Percentiles rank a stretch among this genome's conserved stretches.
phyloP scores from a whole-genome alignment of 2,797 vertebrate genomes.

The Scleropages formosus region DNA sequence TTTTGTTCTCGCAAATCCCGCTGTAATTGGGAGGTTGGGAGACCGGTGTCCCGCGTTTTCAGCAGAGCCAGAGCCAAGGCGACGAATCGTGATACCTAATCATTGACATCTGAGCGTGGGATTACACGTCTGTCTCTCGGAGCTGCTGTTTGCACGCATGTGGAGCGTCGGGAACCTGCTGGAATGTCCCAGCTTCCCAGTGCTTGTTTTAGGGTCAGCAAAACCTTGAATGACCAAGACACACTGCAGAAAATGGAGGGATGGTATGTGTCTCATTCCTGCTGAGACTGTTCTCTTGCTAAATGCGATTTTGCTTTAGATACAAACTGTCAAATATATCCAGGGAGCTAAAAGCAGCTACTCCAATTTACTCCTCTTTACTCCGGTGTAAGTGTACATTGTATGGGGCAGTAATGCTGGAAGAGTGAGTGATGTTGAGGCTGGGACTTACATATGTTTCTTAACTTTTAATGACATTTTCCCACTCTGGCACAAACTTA shows the following conservation, averaged over 20 bases:
- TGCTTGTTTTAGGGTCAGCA: no score
- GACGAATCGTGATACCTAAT: conserved; percentile 11
- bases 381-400: no score
- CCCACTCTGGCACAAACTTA: conserved; percentile 8
- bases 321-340: no score
- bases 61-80: no score
- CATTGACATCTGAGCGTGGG: conserved; percentile 29
- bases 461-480: conserved; percentile 8
- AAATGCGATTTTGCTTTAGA: neutral
- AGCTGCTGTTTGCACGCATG: neutral
- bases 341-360: no score
- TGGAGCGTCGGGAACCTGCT: no score
- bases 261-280: no score
- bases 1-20: neutral
- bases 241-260: no score
- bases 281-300: no score
- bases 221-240: no score
- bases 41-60: conserved; percentile 48
- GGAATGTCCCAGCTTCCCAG: neutral
- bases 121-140: conserved; percentile 26
- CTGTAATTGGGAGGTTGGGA: conserved; percentile 33
- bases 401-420: no score
- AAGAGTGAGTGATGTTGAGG: neutral
- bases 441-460: conserved; percentile 7
- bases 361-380: no score